Evolutionary conservation across 2,888 invertebrate species (phyloP), one percentile per base, ranked within the genome.

Genomic region (Agriopis leucophaearia): DNA sequence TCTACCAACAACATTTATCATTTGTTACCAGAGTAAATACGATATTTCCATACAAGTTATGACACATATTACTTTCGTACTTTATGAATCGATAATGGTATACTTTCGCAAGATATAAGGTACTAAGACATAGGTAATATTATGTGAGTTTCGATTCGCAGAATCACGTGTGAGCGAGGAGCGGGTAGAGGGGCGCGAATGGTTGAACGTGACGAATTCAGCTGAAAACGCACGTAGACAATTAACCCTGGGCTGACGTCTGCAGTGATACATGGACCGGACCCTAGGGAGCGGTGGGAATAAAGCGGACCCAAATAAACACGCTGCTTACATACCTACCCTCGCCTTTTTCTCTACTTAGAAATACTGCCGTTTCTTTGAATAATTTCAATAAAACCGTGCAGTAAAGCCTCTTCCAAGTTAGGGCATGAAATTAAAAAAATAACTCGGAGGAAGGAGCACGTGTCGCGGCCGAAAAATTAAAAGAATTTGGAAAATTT

Each of bases 211-310:
- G 88, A 89, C 88, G 85, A 85, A 86, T 87, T 86, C 86, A 78
- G 83, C 83, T 87, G 86, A 86, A 88, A 89, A 87, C 89, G 88
- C 90, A 90, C 91, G 91, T 90, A 90, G 88, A 86, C 89, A 90
- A 91, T 91, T 91, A 91, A 89, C 89, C 81, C 82, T 69, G 77
- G 76, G 86, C 87, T 89, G 88, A 87, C 88, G 88, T 88, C 84
- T 88, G 88, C 89, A 85, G 84, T 89, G 88, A 89, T 88, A 88
- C 86, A 88, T 84, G 84, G 81, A 85, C 78, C 75, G 79, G 78
- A 74, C 77, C 81, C 84, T 75, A 74, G 84, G 81, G 87, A 82
- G 78, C 77, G 77, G 78, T 78, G 78, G 76, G 82, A 84, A 82
- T 83, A 83, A 85, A 85, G 73, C 81, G 81, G 77, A 79, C 85